Evolutionary conservation across 1,140 invertebrate genomes (phyloP), one percentile per base, ranked within the genome.

Genomic region (Helicoverpa armigera): DNA sequence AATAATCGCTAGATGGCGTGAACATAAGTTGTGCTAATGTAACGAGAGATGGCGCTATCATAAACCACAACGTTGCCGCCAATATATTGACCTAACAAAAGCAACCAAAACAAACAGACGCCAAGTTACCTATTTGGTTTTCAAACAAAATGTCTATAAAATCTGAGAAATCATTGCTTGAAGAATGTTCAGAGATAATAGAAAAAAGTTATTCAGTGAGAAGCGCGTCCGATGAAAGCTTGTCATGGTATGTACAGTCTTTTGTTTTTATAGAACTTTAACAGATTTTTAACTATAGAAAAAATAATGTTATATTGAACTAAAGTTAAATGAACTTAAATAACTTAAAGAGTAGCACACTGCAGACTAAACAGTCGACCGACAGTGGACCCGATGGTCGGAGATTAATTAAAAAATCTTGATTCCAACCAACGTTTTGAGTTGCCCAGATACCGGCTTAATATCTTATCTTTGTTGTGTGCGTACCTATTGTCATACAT

Each of bases 151-250:
- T 94, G 92, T 94, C 93, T 72, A 92, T 92, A 80, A 93, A 92
- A 84, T 94, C 91, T 3, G 89, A 93, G 72, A 92, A 91, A 87
- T 93, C 89, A 18, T 84, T 93, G 60, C 88, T 90, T 18, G 92
- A 94, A 0, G 92, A 93, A 53, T 91, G 89, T 83, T 92, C 89
- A 0, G 91, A 94, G 54, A 91, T 92, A 82, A 87, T 93, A 31
- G 91, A 93, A 31, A 92, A 81, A 69, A 93, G 91, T 80, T 92
- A 91, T 74, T 94, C 93, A 0, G 83, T 91, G 12, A 89, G 82
- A 80, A 94, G 90, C 86, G 84, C 69, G 0, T 93, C 92, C 0
- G 89, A 92, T n/a, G 91, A 92, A 60, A 93, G 91, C 82, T 75
- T 89, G 12, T 89, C 89, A 14, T 81, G 87, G 91, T 93, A 35